Conservation (phyloP, 37 sponge, comb jelly and placozoan species). For the Hormiphora californensis region DNA sequence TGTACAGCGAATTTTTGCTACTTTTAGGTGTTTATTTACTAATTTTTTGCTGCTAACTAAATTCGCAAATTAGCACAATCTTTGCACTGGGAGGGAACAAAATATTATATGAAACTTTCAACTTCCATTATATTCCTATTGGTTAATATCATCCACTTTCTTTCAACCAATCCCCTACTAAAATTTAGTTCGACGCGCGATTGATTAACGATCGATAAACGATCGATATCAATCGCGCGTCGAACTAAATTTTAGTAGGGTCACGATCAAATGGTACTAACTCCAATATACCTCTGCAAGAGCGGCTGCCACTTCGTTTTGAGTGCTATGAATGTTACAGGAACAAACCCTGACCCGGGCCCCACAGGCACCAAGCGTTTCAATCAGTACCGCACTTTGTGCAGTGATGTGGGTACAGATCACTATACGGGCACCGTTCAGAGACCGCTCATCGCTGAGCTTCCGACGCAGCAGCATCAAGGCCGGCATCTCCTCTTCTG, state of each 20-base stretch:
- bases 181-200: too few species aligned
- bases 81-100: too few species aligned
- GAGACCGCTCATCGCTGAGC: constrained; percentile 61
- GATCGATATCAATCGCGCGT: too few species aligned
- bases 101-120: background rate
- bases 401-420: constrained; percentile 72
- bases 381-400: constrained; percentile 77
- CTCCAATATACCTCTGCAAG: constrained; percentile 67
- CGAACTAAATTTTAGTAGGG: too few species aligned
- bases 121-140: background rate
- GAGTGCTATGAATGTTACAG: constrained; percentile 85
- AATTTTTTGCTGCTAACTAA: too few species aligned
- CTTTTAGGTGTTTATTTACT: too few species aligned
- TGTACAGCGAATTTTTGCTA: too few species aligned
- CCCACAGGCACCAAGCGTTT: constrained; percentile 76
- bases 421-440: constrained; percentile 67
- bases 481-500: constrained; percentile 87
- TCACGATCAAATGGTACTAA: background rate
- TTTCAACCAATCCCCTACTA: background rate
- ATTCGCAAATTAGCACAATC: too few species aligned
- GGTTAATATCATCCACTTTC: background rate
- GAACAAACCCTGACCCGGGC: constrained; percentile 72
- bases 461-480: constrained; percentile 73
- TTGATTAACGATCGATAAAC: too few species aligned
- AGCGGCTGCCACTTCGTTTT: constrained; percentile 79